These are phyloP conservation scores for Cyanocitta stelleri DNA, from an alignment of 2,113 vertebrate genomes.

Conservation along the genomic window DNA sequence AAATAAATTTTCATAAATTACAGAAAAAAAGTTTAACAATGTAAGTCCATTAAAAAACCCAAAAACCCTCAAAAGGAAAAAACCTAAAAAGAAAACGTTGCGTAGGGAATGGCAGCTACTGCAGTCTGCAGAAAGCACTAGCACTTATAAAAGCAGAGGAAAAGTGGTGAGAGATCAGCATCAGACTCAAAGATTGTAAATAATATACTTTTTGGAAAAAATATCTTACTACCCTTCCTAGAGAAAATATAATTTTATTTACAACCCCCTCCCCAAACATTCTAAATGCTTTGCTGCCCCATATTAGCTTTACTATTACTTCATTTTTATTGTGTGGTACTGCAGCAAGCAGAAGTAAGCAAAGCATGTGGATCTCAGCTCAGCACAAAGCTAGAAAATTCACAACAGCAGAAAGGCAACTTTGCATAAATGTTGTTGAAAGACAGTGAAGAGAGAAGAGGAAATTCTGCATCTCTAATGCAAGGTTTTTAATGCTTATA, in stretches of 20 bases:
- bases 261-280: neutral
- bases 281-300: neutral
- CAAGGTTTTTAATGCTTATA: conserved; percentile 22
- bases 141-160: neutral
- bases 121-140: neutral
- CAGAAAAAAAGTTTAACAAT: neutral
- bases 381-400: neutral
- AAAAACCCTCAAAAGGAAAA: neutral
- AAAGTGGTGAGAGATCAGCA: neutral
- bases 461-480: conserved; percentile 34
- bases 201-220: neutral
- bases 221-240: neutral
- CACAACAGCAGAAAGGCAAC: neutral
- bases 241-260: neutral
- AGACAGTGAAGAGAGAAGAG: conserved; percentile 39
- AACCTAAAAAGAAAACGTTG: neutral
- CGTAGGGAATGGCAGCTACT: conserved; percentile 10
- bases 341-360: neutral
- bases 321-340: neutral
- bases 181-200: neutral
- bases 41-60: neutral
- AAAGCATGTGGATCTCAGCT: neutral
- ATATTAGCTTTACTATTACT: neutral
- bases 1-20: neutral
- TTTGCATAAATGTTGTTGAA: conserved; percentile 31